Percentiles rank a stretch among this genome's conserved stretches.
phyloP scores from a whole-genome alignment of 2,113 vertebrate genomes.

The Hemiscyllium ocellatum region DNA sequence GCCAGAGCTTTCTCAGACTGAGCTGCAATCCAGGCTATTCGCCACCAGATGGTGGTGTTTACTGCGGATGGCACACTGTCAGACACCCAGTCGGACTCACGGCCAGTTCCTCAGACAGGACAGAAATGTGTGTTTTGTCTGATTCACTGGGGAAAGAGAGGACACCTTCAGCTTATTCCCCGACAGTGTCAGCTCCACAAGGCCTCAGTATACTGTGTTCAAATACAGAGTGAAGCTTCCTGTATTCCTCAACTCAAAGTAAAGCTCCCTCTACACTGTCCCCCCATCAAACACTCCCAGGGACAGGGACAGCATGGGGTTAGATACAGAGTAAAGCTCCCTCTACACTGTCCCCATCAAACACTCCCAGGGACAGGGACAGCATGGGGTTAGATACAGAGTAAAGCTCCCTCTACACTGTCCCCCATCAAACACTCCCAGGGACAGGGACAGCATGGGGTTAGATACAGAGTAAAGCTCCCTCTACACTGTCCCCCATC shows the following conservation, averaged over 20 bases:
- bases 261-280: neutral
- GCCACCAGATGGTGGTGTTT: neutral
- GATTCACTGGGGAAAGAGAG: neutral
- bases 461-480: too few species aligned
- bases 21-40: neutral
- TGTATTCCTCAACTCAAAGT: neutral
- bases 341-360: too few species aligned
- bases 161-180: neutral
- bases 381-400: too few species aligned
- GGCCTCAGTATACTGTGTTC: neutral
- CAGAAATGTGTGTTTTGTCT: neutral
- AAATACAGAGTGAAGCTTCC: neutral
- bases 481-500: too few species aligned
- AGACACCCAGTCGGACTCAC: neutral
- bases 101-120: neutral
- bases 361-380: too few species aligned
- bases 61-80: neutral
- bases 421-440: too few species aligned
- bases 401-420: too few species aligned
- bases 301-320: neutral
- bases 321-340: neutral
- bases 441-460: too few species aligned
- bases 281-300: neutral
- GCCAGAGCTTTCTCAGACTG: neutral
- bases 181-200: neutral